These are phyloP conservation scores for Drosophila lowei DNA, from an alignment of 1,140 invertebrate species.

Conservation along the genomic window DNA sequence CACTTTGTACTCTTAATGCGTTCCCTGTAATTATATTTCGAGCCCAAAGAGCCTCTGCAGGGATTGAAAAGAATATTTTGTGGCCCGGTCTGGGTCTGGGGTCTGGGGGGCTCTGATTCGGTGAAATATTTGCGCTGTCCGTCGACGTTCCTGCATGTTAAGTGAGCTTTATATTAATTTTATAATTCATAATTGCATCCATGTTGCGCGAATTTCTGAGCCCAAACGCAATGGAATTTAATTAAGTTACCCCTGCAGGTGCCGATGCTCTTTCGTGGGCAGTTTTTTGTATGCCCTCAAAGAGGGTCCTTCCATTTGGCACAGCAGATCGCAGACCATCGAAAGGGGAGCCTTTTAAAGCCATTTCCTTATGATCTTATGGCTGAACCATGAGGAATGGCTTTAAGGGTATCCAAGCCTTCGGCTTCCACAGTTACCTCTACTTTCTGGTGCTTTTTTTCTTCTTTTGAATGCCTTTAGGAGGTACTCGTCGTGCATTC, in stretches of 20 bases:
- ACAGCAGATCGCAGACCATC: no score
- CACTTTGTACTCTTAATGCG: no score
- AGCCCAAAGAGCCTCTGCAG: not conserved
- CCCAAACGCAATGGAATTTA: conserved; percentile 68
- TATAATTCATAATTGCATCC: conserved; percentile 69
- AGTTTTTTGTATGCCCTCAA: not conserved
- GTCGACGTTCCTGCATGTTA: conserved; percentile 55
- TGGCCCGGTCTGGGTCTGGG: not conserved
- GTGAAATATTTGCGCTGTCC: conserved; percentile 58
- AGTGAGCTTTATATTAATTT: conserved; percentile 58
- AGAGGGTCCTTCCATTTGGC: not conserved
- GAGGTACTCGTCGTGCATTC: conserved; percentile 53
- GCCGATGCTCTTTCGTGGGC: conserved; percentile 43
- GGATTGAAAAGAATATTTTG: conserved; percentile 1
- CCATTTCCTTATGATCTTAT: no score
- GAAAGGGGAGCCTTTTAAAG: no score
- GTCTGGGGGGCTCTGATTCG: conserved; percentile 35
- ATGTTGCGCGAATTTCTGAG: conserved; percentile 56
- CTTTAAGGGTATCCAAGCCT: no score
- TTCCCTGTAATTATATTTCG: conserved; percentile 34
- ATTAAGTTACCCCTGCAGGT: conserved; percentile 53
- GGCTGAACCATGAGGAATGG: no score
- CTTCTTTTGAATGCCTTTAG: conserved; percentile 19
- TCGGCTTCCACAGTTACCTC: no score
- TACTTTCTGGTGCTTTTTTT: conserved; percentile 13